Conservation (phyloP, 1,140 invertebrate species). For the Lasioglossum albipes region DNA sequence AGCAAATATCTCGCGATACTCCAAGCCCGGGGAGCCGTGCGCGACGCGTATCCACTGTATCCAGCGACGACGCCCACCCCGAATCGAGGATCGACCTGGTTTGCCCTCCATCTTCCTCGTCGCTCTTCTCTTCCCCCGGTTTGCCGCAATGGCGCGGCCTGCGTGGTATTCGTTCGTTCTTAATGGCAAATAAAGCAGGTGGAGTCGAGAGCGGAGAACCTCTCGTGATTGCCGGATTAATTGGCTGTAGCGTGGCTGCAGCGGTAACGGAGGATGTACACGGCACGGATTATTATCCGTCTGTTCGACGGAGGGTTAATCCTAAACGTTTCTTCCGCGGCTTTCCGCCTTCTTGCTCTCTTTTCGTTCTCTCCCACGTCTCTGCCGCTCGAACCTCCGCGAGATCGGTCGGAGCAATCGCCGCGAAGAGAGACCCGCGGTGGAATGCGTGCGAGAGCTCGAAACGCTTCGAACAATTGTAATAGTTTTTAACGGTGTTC, state of each 20-base stretch:
- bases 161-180: conserved; percentile 54
- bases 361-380: neutral
- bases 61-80: conserved; percentile 47
- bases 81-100: conserved; percentile 44
- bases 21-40: too few relatives aligned
- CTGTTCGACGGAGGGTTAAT: conserved; percentile 59
- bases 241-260: conserved; percentile 66
- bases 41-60: conserved; percentile 1
- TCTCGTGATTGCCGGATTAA: conserved; percentile 73
- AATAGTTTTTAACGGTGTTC: neutral
- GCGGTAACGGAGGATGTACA: conserved; percentile 61
- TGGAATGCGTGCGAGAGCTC: neutral
- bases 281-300: conserved; percentile 64
- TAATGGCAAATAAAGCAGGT: conserved; percentile 73
- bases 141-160: conserved; percentile 52
- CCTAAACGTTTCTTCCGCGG: conserved; percentile 59
- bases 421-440: too few relatives aligned
- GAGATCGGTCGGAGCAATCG: too few relatives aligned
- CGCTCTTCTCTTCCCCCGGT: conserved; percentile 17
- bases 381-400: neutral
- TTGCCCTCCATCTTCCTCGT: conserved; percentile 42
- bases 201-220: conserved; percentile 54
- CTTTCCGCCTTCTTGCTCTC: neutral
- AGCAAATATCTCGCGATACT: neutral
- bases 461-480: neutral